A percentile compares a stretch with the other conserved stretches of the same genome.
Conservation (phyloP, 2,113 vertebrate genomes). For the Thomomys bottae region DNA sequence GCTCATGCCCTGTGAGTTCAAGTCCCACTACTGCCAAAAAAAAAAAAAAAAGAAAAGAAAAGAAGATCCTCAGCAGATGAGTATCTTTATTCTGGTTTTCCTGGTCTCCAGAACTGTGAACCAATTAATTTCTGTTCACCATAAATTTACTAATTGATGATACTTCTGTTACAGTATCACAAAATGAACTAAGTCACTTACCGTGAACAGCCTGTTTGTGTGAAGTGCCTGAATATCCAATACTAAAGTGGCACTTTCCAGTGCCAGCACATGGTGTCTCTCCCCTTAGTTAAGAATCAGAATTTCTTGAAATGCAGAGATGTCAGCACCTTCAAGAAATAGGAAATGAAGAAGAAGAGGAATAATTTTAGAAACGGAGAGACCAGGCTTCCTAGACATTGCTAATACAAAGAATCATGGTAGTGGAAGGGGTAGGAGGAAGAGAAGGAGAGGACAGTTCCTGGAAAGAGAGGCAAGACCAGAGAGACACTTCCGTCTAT, state of each 20-base stretch:
- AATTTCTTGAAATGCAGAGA: background rate
- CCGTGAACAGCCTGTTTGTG: background rate
- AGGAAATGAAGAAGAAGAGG: background rate
- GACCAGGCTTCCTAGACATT: background rate
- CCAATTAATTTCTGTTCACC: background rate
- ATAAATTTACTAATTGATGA: background rate
- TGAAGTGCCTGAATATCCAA: background rate
- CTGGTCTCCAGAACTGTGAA: background rate
- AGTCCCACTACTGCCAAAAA: no score
- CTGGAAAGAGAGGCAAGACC: background rate
- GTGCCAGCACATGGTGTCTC: no score
- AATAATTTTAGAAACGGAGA: background rate
- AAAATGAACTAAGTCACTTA: no score
- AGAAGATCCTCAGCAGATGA: background rate
- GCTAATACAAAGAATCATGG: background rate
- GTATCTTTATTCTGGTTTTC: background rate
- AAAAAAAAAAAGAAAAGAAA: no score
- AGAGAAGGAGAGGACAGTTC: no score
- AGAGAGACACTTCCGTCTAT: background rate
- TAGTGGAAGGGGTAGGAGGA: rapidly evolving
- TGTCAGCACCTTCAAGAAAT: background rate
- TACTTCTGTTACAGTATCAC: background rate
- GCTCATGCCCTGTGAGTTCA: no score
- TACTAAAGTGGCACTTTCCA: background rate
- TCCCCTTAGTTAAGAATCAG: background rate